Conservation (phyloP, 1,140 invertebrate species). For the Trachymyrmex cornetzi region DNA sequence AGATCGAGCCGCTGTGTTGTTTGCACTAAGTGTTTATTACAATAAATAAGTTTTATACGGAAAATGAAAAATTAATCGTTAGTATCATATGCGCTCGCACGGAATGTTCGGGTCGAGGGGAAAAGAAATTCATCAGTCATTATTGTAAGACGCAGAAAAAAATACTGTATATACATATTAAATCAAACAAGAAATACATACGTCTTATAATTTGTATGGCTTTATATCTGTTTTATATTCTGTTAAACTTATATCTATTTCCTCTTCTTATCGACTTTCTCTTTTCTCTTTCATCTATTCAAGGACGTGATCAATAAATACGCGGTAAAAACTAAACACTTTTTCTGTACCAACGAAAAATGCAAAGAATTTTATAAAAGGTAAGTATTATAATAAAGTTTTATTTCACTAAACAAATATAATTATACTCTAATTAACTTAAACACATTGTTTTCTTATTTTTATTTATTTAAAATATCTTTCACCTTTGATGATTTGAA, state of each 20-base stretch:
- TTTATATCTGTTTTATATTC: neutral
- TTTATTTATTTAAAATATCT: conserved; percentile 13
- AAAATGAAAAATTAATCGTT: conserved; percentile 35
- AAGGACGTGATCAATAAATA: conserved; percentile 54
- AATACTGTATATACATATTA: conserved; percentile 68
- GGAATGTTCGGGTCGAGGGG: neutral
- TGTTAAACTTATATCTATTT: conserved; percentile 3
- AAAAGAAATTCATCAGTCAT: conserved; percentile 38
- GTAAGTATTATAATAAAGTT: conserved; percentile 56
- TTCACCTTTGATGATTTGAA: neutral
- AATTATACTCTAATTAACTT: neutral
- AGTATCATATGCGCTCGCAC: conserved; percentile 21
- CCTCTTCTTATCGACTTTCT: neutral
- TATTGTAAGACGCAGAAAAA: conserved; percentile 25
- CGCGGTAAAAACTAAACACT: conserved; percentile 37
- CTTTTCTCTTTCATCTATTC: conserved; percentile 13
- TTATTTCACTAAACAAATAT: conserved; percentile 12
- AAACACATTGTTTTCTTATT: neutral
- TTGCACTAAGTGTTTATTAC: conserved; percentile 29
- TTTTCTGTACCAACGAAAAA: conserved; percentile 63
- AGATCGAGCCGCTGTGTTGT: conserved; percentile 1
- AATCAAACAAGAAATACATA: conserved; percentile 51
- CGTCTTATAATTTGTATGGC: conserved; percentile 41
- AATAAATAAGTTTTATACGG: conserved; percentile 31
- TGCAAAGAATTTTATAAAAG: conserved; percentile 64